These are phyloP conservation scores for Sylvilagus floridanus DNA, from an alignment of 2,797 vertebrate genomes.

Conservation along the genomic window DNA sequence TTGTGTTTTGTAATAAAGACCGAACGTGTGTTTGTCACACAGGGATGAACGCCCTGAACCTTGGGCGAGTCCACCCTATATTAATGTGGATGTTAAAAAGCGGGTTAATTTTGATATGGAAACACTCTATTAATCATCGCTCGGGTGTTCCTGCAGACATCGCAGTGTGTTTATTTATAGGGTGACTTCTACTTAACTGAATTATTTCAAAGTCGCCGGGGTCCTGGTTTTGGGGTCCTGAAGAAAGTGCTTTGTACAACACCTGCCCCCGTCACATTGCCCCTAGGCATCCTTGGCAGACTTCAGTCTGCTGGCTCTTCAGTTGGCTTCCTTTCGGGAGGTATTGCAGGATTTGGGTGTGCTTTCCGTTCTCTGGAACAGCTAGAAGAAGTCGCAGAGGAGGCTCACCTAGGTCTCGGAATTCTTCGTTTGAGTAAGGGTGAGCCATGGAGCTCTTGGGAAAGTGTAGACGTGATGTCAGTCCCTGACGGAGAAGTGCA, in stretches of 20 bases:
- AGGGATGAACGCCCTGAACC: not conserved
- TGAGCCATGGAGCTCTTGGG: not conserved
- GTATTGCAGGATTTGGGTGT: fast-evolving
- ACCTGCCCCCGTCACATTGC: not conserved
- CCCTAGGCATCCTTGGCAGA: too few relatives aligned
- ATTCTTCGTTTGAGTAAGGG: not conserved
- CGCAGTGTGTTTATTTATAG: conserved; percentile 77
- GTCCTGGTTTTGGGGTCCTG: conserved; percentile 50
- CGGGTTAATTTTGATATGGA: conserved; percentile 75
- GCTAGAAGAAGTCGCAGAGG: too few relatives aligned
- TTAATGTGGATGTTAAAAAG: conserved; percentile 37
- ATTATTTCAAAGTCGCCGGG: conserved; percentile 63
- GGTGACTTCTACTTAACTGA: conserved; percentile 75
- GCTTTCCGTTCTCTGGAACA: not conserved
- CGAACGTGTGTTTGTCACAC: not conserved
- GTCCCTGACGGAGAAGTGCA: not conserved
- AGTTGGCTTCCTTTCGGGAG: not conserved
- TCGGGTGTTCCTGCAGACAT: conserved; percentile 19
- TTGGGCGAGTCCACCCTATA: not conserved
- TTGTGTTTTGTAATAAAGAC: conserved; percentile 11
- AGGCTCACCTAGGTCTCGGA: not conserved
- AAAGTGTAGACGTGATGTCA: not conserved
- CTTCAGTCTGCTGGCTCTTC: fast-evolving
- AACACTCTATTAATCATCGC: conserved; percentile 75
- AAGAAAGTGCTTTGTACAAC: not conserved